Evolutionary conservation across 2,888 invertebrate genomes (phyloP), one percentile per base, ranked within the genome.

Genomic region (Epinotia demarniana): DNA sequence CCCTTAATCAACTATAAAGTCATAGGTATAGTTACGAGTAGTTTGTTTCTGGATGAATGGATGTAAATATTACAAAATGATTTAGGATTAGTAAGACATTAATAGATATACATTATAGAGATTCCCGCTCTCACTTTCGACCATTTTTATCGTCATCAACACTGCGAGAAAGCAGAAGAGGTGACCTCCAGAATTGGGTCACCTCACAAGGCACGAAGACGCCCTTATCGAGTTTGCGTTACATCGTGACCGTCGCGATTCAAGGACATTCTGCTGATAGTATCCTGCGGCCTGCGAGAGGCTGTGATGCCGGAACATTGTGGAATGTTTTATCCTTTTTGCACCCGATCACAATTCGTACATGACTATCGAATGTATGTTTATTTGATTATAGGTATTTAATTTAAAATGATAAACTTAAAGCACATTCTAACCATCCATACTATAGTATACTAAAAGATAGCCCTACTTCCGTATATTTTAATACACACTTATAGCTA

Each of bases 101-200:
- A 23, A 8, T 33, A 6, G 33, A 9, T 39, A 39, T 39, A 39
- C 8, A 9, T 39, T 39, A 8, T 6, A 53, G 53, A 53, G 4
- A 49, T 49, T n/a, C 53, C 53, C 53, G 53, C 53, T n/a, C 53
- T 53, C n/a, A 5, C 1, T 53, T 53, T n/a, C 53, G 53, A 53
- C n/a, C 53, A 53, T 53, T 53, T 53, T 53, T 62, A 13, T 39
- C 11, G 18, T 18, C 43, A 62, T 12, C 66, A 64, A 6, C 57
- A 5, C 53, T 46, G 19, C 43, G 49, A 55, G 64, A 49, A 58
- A 58, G 39, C 27, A 64, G 66, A 78, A 76, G 78, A 77, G 73
- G 75, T 79, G 82, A 81, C 84, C 84, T 81, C 77, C 78, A 70
- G 81, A 87, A 87, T 82, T 85, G 83, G 84, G 86, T 84, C 85